These are phyloP conservation scores for Upupa epops DNA, from an alignment of 2,113 vertebrate genomes.

Conservation along the genomic window DNA sequence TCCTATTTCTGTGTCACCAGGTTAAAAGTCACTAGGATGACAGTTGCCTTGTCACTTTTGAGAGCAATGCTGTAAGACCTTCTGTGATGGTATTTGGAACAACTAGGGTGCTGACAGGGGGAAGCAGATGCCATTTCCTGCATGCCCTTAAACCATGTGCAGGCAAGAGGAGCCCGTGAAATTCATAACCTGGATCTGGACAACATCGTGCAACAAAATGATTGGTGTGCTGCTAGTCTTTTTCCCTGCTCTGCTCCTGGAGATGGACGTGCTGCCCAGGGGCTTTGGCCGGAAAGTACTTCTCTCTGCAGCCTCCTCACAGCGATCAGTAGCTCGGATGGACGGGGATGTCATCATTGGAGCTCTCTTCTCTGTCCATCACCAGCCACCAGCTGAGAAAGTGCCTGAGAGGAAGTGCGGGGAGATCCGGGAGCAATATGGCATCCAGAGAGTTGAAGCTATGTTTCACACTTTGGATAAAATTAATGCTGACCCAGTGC, in stretches of 20 bases:
- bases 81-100: constrained; percentile 39
- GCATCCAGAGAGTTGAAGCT: constrained; percentile 97
- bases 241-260: constrained; percentile 77
- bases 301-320: constrained; percentile 79
- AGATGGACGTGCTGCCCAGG: constrained; percentile 75
- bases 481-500: constrained; percentile 89
- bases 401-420: constrained; percentile 97
- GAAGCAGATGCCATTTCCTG: background rate
- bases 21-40: constrained; percentile 47
- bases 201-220: constrained; percentile 84
- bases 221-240: constrained; percentile 76
- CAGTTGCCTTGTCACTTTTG: background rate
- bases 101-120: background rate
- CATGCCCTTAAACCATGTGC: constrained; percentile 41
- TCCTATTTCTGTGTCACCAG: constrained; percentile 52
- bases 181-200: constrained; percentile 69
- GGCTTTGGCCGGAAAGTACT: constrained; percentile 72
- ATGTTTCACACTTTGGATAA: constrained; percentile 98
- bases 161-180: constrained; percentile 50
- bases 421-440: constrained; percentile 96
- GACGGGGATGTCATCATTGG: constrained; percentile 98
- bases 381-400: constrained; percentile 94
- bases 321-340: constrained; percentile 92
- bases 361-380: constrained; percentile 97
- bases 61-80: constrained; percentile 19